Base-by-base conservation (phyloP, 1,140 invertebrate genomes). In the Scylla paramamosain region DNA sequence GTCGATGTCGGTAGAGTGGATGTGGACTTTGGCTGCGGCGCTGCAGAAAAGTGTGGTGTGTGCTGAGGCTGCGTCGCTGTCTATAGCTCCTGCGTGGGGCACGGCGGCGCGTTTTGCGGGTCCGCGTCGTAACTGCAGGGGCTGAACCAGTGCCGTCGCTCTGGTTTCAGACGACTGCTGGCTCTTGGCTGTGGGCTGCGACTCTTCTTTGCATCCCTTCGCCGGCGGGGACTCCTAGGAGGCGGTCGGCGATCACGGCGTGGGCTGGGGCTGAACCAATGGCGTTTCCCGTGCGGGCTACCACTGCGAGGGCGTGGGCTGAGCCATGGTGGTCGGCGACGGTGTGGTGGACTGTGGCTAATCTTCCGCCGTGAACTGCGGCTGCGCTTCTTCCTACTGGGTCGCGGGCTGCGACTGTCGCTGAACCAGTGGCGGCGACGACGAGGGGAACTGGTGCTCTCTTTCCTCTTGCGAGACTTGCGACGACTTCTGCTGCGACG, bases 361-460 rank as follows among this genome's bases (percentile, higher is more conserved):
- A 77, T 25, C 25, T 77, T 45, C 0, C 90, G 90, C 14, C 90
- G 90, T 10, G 1, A 25, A 28, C 52, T 67, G 29, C 52, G 90
- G 12, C 84, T 87, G 84, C 12, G 28, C 14, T 46, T 87, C 59
- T 91, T 91, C 46, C 46, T 91, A 20, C 52, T 59, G 3, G 52
- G 90, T 6, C 48, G 16, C 52, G 20, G 52, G 32, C 29, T 59
- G 8, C 52, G 90, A n/a, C 90, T 91, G 20, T 91, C 39, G 52
- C 90, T 91, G 59, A 91, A 91, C 90, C 90, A 91, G 90, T 91
- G 90, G 25, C 52, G 90, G 32, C 90, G 90, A 4, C 39, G 59
- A 20, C 46, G 39, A 12, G 31, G 12, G 52, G 90, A 39, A 46
- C 90, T 77, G 14, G 29, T 31, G 46, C 20, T 32, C n/a, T 46